phyloP scores from a whole-genome alignment of 1,140 invertebrate species.

The Drosophila parvula region DNA sequence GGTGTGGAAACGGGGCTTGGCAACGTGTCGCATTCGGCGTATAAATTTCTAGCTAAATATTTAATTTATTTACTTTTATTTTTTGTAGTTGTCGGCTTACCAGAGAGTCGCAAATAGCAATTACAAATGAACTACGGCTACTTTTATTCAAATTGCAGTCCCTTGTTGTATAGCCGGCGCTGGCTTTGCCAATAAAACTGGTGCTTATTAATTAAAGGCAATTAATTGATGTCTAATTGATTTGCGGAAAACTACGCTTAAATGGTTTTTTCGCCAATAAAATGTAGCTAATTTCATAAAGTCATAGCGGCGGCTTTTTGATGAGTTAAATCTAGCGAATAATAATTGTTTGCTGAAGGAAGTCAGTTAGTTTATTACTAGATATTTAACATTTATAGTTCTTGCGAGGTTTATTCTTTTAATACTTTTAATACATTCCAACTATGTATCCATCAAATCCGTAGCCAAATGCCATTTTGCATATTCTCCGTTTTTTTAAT shows the following conservation, averaged over 20 bases:
- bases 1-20: constrained; percentile 66
- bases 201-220: constrained; percentile 67
- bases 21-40: constrained; percentile 73
- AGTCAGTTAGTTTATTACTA: not conserved
- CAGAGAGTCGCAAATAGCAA: constrained; percentile 60
- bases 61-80: constrained; percentile 75
- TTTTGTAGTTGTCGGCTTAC: constrained; percentile 15
- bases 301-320: constrained; percentile 4
- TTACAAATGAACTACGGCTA: constrained; percentile 56
- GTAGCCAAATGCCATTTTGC: not conserved
- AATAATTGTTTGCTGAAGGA: constrained; percentile 13
- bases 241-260: constrained; percentile 31
- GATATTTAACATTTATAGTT: not conserved
- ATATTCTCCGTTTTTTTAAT: constrained; percentile 22
- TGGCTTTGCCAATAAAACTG: constrained; percentile 23
- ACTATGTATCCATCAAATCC: too few species aligned
- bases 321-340: constrained; percentile 20
- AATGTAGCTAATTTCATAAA: constrained; percentile 12
- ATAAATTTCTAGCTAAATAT: constrained; percentile 76
- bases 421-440: not conserved
- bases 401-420: not conserved
- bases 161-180: constrained; percentile 18
- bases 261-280: constrained; percentile 22
- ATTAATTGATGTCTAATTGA: constrained; percentile 74
- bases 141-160: constrained; percentile 75